Evolutionary conservation across 53 echinoderm and acorn worm genomes (phyloP).

Genomic region (Paracentrotus lividus): DNA sequence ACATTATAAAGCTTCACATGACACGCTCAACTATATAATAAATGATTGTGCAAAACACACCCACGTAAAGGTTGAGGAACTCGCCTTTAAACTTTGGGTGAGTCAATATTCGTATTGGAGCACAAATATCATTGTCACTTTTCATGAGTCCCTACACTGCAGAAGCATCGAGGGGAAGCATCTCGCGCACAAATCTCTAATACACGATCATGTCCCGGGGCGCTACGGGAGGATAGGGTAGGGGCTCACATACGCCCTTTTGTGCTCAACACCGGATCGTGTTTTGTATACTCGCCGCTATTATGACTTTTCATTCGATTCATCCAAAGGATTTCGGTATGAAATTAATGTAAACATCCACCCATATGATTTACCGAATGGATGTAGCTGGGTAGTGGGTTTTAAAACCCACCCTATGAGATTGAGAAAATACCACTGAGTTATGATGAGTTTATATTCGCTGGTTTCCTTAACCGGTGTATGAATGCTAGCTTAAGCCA

Average conservation of each 20-base stretch:
- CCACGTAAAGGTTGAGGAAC: background rate
- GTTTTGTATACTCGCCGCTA: slow-evolving; percentile 2
- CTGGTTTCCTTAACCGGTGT: no score
- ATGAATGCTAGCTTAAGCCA: no score
- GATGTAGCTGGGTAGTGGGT: background rate
- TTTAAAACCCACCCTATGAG: background rate
- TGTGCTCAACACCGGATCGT: background rate
- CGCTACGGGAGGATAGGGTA: background rate
- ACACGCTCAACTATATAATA: background rate
- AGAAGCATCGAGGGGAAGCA: slow-evolving; percentile 12
- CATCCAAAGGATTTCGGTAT: background rate
- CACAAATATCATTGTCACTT: slow-evolving; percentile 26
- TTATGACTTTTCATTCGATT: slow-evolving; percentile 4
- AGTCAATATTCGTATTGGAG: slow-evolving; percentile 22
- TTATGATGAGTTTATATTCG: background rate
- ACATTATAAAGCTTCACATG: background rate
- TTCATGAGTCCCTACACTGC: background rate
- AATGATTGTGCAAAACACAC: slow-evolving; percentile 2
- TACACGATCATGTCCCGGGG: slow-evolving; percentile 47
- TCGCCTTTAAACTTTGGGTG: slow-evolving; percentile 12
- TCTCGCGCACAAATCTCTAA: slow-evolving; percentile 28
- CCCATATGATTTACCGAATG: background rate
- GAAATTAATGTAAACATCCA: background rate
- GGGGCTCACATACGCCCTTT: slow-evolving; percentile 13
- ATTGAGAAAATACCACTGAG: background rate